phyloP scores from a whole-genome alignment of 2,888 invertebrate genomes.

The Electrophaes corylata region DNA sequence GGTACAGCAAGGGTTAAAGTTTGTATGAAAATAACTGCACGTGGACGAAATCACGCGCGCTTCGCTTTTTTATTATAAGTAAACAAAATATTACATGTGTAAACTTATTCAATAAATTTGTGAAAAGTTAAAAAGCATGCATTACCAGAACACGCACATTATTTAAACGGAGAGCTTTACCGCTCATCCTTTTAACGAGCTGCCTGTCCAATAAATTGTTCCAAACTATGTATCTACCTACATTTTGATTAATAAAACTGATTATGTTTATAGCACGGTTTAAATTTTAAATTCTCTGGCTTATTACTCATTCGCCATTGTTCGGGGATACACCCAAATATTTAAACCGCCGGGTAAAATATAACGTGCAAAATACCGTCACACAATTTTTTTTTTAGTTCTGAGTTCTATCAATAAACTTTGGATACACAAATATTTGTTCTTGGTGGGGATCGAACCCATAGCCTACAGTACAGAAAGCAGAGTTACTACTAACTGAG shows the following conservation, averaged over 20 bases:
- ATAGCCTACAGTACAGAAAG: too few species aligned
- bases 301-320: constrained; percentile 58
- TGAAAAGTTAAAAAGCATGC: constrained; percentile 54
- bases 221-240: constrained; percentile 57
- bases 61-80: not conserved
- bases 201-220: constrained; percentile 71
- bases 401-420: not conserved
- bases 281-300: constrained; percentile 60
- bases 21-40: too few species aligned
- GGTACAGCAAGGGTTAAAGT: too few species aligned
- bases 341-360: constrained; percentile 23
- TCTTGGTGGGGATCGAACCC: too few species aligned
- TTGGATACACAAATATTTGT: too few species aligned
- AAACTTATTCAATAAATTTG: constrained; percentile 31
- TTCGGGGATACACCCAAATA: constrained; percentile 40
- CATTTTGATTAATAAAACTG: constrained; percentile 72
- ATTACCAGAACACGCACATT: constrained; percentile 62
- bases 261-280: constrained; percentile 63
- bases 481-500: too few species aligned
- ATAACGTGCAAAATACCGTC: not conserved
- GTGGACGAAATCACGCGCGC: too few species aligned
- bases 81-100: not conserved
- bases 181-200: constrained; percentile 72
- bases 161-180: constrained; percentile 67
- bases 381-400: not conserved